These are phyloP conservation scores for Gymnogyps californianus DNA, from an alignment of 2,113 vertebrate genomes.

Conservation along the genomic window DNA sequence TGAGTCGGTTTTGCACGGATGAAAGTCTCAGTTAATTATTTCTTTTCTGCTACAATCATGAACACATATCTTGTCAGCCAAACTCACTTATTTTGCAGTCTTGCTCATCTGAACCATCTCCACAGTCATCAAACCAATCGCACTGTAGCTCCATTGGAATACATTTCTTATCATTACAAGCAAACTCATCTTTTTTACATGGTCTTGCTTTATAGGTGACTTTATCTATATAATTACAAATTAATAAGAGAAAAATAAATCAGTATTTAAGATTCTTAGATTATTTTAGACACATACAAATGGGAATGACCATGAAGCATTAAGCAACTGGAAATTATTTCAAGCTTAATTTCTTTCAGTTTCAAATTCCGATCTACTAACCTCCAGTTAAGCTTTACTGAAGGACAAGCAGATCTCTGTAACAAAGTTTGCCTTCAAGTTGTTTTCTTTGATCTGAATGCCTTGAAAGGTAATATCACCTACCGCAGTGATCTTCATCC, in stretches of 20 bases:
- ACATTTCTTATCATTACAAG: slow-evolving; percentile 87
- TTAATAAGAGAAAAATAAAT: not conserved
- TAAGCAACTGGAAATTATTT: not conserved
- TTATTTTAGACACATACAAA: not conserved
- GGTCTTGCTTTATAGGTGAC: slow-evolving; percentile 79
- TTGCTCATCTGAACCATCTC: slow-evolving; percentile 92
- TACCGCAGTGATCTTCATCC: slow-evolving; percentile 91
- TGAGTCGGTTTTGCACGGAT: not conserved
- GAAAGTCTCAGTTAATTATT: not conserved
- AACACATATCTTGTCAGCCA: not conserved
- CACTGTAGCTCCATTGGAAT: slow-evolving; percentile 88
- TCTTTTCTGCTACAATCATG: not conserved
- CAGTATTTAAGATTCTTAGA: not conserved
- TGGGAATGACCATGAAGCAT: not conserved
- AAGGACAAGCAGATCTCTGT: slow-evolving; percentile 42
- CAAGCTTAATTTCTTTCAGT: not conserved
- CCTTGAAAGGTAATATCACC: slow-evolving; percentile 37
- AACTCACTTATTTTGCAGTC: slow-evolving; percentile 90
- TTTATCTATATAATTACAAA: slow-evolving; percentile 74
- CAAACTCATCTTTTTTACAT: slow-evolving; percentile 93
- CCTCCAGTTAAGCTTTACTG: slow-evolving; percentile 16
- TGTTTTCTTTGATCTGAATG: slow-evolving; percentile 8
- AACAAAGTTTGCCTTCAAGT: not conserved
- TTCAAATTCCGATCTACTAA: not conserved
- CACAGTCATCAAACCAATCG: slow-evolving; percentile 91